These are phyloP conservation scores for Alcis repandata DNA, from an alignment of 2,888 invertebrate species.

Conservation along the genomic window DNA sequence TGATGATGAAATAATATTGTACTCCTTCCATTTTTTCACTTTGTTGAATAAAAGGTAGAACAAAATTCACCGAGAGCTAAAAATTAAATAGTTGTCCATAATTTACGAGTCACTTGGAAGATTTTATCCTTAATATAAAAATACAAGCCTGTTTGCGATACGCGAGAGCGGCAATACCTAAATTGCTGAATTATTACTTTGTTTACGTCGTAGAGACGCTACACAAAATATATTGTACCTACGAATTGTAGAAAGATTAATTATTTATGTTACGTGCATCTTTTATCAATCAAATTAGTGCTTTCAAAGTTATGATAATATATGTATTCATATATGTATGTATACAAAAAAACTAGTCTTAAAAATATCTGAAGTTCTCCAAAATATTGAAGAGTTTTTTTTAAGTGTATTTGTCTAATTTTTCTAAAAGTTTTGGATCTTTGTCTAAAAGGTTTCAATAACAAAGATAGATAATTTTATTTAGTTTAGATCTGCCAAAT, in stretches of 20 bases:
- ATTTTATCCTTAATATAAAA: slow-evolving; percentile 26
- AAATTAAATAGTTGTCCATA: slow-evolving; percentile 18
- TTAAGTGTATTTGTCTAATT: too few relatives aligned
- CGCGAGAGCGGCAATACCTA: slow-evolving; percentile 13
- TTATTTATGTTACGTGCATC: background rate
- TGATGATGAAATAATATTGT: too few relatives aligned
- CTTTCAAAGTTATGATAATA: too few relatives aligned
- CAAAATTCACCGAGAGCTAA: background rate
- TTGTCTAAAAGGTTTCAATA: too few relatives aligned
- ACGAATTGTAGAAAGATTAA: background rate
- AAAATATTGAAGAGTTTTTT: too few relatives aligned
- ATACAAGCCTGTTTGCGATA: slow-evolving; percentile 19
- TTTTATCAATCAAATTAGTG: too few relatives aligned
- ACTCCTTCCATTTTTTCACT: background rate
- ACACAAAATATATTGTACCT: background rate
- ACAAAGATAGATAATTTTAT: too few relatives aligned
- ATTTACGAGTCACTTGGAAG: slow-evolving; percentile 20
- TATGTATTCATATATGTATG: too few relatives aligned
- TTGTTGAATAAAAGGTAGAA: background rate
- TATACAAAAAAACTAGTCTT: too few relatives aligned
- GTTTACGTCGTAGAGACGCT: slow-evolving; percentile 50
- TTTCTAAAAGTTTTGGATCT: too few relatives aligned
- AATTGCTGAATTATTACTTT: slow-evolving; percentile 53
- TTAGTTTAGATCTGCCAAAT: too few relatives aligned
- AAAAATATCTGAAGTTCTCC: too few relatives aligned